Evolutionary conservation across 2,888 invertebrate genomes (phyloP), one percentile per base, ranked within the genome.

Genomic region (Pyrochroa serraticornis): DNA sequence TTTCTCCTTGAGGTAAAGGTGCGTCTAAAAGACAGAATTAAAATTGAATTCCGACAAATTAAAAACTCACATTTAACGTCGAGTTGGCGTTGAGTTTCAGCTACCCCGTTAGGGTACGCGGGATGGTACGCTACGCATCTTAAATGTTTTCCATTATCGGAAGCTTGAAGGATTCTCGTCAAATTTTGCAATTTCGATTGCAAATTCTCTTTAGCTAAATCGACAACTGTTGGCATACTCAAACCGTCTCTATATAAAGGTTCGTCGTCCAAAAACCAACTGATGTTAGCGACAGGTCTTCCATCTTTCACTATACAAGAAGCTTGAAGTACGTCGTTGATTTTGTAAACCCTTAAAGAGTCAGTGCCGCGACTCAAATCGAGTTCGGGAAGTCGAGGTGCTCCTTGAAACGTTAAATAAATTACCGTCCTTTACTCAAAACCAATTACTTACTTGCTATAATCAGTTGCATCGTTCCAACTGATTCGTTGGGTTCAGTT

Each of bases 241-340:
- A 86, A 76, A 6, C 83, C 73, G 43, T 48, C 58, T 0, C 66
- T 81, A 1, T 83, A 79, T 14, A 91, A 80, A 0, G 82, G 84
- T 58, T 86, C 84, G 38, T 88, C 85, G 67, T 87, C 89, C 41
- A 92, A 76, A 69, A 80, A 87, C 85, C 92, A 89, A n/a, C 84
- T 83, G 64, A 92, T 86, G 69, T 87, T 90, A 0, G 92, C 90
- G 0, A 87, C 86, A 0, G 92, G 92, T 68, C 91, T 81, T 3
- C 90, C 91, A 59, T 86, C 84, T 45, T 84, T 80, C 0, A 90
- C 88, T 35, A 83, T 77, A 76, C 92, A 92, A 58, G 84, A 84
- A 0, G 89, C 89, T 66, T 79, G 78, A 70, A 92, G 81, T 9
- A 78, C 77, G 10, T 87, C 87, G 1, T 86, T 87, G 46, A 87